These are phyloP conservation scores for Cacoxenus indagator DNA, from an alignment of 2,888 invertebrate species.

Conservation along the genomic window DNA sequence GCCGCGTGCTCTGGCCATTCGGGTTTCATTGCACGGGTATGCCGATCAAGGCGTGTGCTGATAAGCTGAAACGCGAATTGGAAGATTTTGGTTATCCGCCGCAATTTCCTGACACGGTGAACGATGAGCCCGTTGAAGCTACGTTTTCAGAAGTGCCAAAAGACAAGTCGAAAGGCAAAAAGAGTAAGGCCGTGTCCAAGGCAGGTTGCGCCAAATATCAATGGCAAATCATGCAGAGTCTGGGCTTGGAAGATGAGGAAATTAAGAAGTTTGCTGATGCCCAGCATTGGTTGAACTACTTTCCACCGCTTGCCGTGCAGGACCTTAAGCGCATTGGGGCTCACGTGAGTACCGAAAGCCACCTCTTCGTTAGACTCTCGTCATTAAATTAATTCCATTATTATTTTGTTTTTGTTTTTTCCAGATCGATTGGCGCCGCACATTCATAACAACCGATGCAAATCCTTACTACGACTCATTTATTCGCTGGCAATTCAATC, in stretches of 20 bases:
- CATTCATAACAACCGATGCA: conserved; percentile 98
- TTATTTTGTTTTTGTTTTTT: conserved; percentile 36
- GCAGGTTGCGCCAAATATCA: conserved; percentile 91
- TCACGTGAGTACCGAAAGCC: conserved; percentile 83
- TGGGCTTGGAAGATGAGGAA: conserved; percentile 92
- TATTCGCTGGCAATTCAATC: conserved; percentile 95
- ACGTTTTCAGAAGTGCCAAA: conserved; percentile 77
- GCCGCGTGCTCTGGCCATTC: conserved; percentile 94
- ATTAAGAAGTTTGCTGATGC: conserved; percentile 93
- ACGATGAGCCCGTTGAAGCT: conserved; percentile 70
- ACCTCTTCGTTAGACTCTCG: not conserved
- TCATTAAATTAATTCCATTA: conserved; percentile 20
- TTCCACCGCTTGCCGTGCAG: conserved; percentile 89
- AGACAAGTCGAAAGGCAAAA: conserved; percentile 94
- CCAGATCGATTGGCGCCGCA: conserved; percentile 96
- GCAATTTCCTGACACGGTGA: conserved; percentile 78
- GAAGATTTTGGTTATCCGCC: conserved; percentile 94
- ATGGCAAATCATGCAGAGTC: conserved; percentile 98
- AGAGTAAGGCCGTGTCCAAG: conserved; percentile 96
- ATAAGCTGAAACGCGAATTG: conserved; percentile 95
- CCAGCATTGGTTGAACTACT: conserved; percentile 95
- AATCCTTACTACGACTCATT: conserved; percentile 99
- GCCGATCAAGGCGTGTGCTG: conserved; percentile 99
- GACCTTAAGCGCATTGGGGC: conserved; percentile 93
- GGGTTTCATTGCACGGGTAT: conserved; percentile 99